phyloP scores from a whole-genome alignment of 1,140 invertebrate genomes.

The Drosophila asahinai region DNA sequence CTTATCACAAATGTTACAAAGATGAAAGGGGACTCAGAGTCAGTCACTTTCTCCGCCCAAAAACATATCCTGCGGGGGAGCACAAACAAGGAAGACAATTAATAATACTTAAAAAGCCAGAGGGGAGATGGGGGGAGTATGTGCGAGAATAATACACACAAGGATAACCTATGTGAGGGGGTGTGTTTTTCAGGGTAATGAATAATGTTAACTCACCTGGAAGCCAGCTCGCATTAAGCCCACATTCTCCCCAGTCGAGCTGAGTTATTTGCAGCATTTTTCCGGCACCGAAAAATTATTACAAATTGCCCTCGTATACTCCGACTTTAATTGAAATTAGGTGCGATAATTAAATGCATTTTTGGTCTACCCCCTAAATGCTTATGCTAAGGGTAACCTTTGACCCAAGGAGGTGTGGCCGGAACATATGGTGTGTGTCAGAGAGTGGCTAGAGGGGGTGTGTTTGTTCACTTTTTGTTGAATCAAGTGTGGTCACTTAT shows the following conservation, averaged over 20 bases:
- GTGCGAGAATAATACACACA: slow-evolving; percentile 57
- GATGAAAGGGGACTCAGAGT: slow-evolving; percentile 13
- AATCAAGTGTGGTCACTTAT: slow-evolving; percentile 56
- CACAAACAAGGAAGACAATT: slow-evolving; percentile 73
- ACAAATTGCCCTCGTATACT: slow-evolving; percentile 67
- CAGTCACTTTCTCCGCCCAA: background rate
- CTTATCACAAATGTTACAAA: slow-evolving; percentile 48
- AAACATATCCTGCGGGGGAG: slow-evolving; percentile 64
- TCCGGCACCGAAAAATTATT: slow-evolving; percentile 48
- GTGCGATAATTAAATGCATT: slow-evolving; percentile 76
- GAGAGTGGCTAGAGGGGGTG: slow-evolving; percentile 13
- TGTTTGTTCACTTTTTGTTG: slow-evolving; percentile 28
- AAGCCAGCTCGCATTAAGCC: slow-evolving; percentile 36
- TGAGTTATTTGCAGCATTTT: slow-evolving; percentile 71
- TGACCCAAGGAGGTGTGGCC: slow-evolving; percentile 20
- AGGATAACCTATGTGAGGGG: slow-evolving; percentile 16
- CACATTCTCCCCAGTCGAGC: slow-evolving; percentile 5
- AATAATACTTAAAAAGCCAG: slow-evolving; percentile 80
- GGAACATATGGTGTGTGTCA: slow-evolving; percentile 23
- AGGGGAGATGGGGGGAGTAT: slow-evolving; percentile 1
- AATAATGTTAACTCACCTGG: slow-evolving; percentile 81
- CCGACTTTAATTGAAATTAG: slow-evolving; percentile 77
- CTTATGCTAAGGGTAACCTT: slow-evolving; percentile 28
- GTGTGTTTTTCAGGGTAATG: slow-evolving; percentile 57
- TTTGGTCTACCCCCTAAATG: slow-evolving; percentile 13